Base-by-base conservation (phyloP, 2,888 invertebrate species). In the Drosophila formosana region DNA sequence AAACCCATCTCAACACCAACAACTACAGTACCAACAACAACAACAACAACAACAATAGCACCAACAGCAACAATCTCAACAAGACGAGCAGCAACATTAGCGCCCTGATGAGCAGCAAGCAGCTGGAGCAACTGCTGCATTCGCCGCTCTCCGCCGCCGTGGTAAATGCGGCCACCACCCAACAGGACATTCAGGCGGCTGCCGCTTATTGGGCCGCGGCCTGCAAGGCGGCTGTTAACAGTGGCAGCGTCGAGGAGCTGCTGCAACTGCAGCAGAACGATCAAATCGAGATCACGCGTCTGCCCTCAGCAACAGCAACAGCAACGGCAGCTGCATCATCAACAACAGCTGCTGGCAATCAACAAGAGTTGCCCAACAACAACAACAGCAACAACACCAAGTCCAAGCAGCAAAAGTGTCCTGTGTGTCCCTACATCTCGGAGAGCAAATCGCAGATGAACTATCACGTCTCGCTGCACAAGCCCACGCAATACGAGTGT, bases 381-480 rank as follows among this genome's bases (percentile, higher is more conserved):
- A 32, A 47, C 63, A 53, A 37, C 72, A 50, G 41, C 65, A 53
- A n/a, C 66, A 68, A 41, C 63, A 65, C 84, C 41, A 91, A 91
- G 72, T 91, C 91, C 71, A 96, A 96, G 88, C 94, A 96, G 69
- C 96, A 96, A 91, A 94, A 94, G 89, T 98, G 97, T 90, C 94
- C 94, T 4, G 94, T 95, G 61, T 97, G 97, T 91, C 97, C 97
- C 0, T 97, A 96, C 90, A 96, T 96, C 77, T 96, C 96, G 41
- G 96, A 97, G 90, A 96, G 96, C 90, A 96, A 96, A 91, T 96
- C 96, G 28, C 97, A 97, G 91, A 97, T 95, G 92, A 94, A 96
- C 90, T 97, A 97, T 90, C 97, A 97, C 89, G 96, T 96, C 89
- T 97, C 97, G 89, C 96, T 97, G 90, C 98, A 98, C 90, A 92